phyloP scores from a whole-genome alignment of 2,888 invertebrate genomes.

The Crematogaster levior region DNA sequence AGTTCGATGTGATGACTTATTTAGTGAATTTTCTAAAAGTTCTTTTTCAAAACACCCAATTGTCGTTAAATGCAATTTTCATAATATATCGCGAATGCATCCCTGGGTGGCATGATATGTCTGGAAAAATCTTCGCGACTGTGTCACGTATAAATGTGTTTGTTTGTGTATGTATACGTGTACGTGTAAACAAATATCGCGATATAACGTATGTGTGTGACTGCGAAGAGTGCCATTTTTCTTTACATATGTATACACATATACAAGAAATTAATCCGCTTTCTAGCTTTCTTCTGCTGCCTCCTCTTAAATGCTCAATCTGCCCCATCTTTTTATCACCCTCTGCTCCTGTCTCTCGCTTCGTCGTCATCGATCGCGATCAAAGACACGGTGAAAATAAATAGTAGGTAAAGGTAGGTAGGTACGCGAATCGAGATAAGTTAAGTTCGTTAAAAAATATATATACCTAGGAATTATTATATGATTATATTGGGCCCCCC shows the following conservation, averaged over 20 bases:
- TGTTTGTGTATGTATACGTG: conserved; percentile 5
- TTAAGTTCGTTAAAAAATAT: conserved; percentile 77
- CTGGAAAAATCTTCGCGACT: conserved; percentile 60
- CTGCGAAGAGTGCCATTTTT: conserved; percentile 67
- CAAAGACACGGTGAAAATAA: conserved; percentile 73
- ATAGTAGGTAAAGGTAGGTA: conserved; percentile 68
- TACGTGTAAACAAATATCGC: conserved; percentile 63
- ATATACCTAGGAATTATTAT: conserved; percentile 76
- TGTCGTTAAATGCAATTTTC: conserved; percentile 6
- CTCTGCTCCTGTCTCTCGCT: conserved; percentile 52
- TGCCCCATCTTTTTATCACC: not conserved
- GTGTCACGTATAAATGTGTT: conserved; percentile 11
- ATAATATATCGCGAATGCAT: conserved; percentile 16
- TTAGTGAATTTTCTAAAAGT: not conserved
- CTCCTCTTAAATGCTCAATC: not conserved
- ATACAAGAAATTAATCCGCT: conserved; percentile 61
- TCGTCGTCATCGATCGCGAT: conserved; percentile 73
- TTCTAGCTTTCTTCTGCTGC: conserved; percentile 18
- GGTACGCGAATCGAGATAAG: conserved; percentile 75
- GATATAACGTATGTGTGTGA: conserved; percentile 64
- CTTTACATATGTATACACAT: conserved; percentile 56
- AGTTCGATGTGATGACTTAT: conserved; percentile 14
- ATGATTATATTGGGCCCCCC: conserved; percentile 74
- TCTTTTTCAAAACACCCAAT: not conserved
- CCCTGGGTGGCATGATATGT: conserved; percentile 53